These are phyloP conservation scores for Bothrops jararaca DNA, from an alignment of 2,113 vertebrate species.

Conservation along the genomic window DNA sequence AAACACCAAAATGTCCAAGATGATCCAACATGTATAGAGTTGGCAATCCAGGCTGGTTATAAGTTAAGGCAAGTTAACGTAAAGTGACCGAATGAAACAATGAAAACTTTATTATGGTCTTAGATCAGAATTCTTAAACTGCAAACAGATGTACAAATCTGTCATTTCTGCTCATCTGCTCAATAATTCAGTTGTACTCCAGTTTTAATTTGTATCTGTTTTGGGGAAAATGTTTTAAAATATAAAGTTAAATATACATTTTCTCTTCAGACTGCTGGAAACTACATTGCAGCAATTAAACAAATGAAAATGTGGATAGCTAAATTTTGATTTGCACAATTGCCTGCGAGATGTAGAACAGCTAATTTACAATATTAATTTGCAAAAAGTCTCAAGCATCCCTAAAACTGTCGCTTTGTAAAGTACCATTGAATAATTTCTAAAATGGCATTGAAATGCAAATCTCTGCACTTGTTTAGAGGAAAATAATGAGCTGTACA, in stretches of 20 bases:
- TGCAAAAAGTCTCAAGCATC: neutral
- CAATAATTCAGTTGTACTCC: neutral
- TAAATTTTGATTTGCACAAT: neutral
- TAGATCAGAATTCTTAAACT: neutral
- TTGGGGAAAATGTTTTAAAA: neutral
- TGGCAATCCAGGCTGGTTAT: neutral
- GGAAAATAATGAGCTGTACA: neutral
- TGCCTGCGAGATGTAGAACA: neutral
- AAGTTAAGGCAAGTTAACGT: neutral
- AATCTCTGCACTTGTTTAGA: neutral
- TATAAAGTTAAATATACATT: neutral
- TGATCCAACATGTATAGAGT: neutral
- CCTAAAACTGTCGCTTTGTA: neutral
- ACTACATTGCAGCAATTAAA: neutral
- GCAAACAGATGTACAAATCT: neutral
- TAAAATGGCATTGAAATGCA: neutral
- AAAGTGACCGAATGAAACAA: neutral
- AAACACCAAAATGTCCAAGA: neutral
- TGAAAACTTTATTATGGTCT: neutral
- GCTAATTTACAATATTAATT: neutral
- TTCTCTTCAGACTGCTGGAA: neutral
- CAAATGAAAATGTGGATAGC: neutral
- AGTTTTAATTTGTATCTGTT: neutral
- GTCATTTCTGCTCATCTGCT: neutral
- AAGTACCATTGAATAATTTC: neutral